Evolutionary conservation across 2,113 vertebrate genomes (phyloP).

Genomic region (Muntiacus muntjak): DNA sequence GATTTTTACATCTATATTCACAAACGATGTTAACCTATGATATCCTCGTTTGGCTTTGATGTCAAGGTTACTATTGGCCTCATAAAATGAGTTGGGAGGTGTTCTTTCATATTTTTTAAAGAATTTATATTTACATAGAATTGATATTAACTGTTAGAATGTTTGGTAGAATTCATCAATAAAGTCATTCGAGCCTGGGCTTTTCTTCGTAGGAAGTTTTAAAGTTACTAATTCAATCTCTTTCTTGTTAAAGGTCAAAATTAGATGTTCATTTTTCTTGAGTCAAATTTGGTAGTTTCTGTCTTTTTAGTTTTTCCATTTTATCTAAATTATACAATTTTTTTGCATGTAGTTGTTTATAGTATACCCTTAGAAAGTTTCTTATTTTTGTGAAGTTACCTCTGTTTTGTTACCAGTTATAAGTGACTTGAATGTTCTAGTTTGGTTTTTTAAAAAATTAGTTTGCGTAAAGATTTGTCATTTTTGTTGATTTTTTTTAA

Average conservation of each 20-base stretch:
- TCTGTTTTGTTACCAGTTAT: background rate
- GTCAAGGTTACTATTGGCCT: background rate
- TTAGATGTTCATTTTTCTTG: background rate
- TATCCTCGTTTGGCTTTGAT: background rate
- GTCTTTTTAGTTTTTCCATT: background rate
- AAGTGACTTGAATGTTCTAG: background rate
- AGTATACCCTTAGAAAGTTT: background rate
- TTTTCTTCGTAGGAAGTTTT: background rate
- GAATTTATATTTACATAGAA: background rate
- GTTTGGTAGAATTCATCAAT: background rate
- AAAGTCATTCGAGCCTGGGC: background rate
- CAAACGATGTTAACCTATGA: background rate
- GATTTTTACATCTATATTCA: background rate
- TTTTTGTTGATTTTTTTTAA: background rate
- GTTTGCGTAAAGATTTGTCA: background rate
- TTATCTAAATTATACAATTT: background rate
- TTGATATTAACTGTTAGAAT: background rate
- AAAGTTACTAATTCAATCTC: background rate
- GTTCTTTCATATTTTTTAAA: background rate
- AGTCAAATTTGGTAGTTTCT: background rate
- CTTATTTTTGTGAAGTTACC: background rate
- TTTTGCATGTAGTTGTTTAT: background rate
- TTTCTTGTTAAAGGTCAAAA: background rate
- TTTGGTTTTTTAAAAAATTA: background rate
- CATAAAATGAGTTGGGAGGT: background rate